phyloP scores from a whole-genome alignment of 2,797 vertebrate genomes.

The Monodelphis domestica region DNA sequence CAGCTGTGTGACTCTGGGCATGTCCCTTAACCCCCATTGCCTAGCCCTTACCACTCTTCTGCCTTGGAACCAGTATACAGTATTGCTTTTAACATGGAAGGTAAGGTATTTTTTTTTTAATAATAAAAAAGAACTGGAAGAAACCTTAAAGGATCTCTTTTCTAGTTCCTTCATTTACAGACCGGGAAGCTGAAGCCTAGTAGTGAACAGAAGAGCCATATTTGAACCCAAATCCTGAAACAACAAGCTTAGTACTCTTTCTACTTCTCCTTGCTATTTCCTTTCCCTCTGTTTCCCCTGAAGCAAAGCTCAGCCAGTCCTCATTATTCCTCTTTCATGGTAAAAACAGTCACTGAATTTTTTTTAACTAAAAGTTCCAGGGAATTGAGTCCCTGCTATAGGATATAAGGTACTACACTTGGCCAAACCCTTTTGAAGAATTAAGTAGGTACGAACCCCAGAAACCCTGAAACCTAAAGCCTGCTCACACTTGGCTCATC shows the following conservation, averaged over 20 bases:
- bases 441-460: neutral
- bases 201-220: neutral
- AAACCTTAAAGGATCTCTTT: no score
- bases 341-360: neutral
- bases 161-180: neutral
- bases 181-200: neutral
- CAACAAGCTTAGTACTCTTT: neutral
- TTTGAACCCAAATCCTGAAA: neutral
- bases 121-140: no score
- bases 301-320: neutral
- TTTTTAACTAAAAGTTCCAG: neutral
- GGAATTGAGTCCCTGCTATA: neutral
- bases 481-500: neutral
- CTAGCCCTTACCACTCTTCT: no score
- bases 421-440: no score
- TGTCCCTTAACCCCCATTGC: no score
- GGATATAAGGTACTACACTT: no score
- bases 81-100: no score
- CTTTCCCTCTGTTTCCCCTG: no score
- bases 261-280: neutral
- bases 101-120: no score
- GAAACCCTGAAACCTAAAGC: no score
- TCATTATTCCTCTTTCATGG: neutral
- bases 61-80: no score
- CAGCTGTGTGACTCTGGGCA: no score